Conservation (phyloP, 30 jellyfish, hydroid and myxozoan species). For the Pelagia noctiluca region DNA sequence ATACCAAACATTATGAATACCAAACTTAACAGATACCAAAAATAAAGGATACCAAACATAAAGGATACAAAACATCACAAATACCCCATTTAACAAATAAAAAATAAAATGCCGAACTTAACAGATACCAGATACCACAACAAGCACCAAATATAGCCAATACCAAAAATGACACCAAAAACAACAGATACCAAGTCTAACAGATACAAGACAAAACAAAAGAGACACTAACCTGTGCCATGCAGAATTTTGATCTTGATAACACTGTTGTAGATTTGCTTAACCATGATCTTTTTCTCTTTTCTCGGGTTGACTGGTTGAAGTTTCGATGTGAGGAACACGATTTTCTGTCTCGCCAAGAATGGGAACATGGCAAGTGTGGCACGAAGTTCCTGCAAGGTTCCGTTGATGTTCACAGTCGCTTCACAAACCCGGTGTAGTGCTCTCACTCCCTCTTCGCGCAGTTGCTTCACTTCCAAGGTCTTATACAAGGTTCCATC, state of each 20-base stretch:
- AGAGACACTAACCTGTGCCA: conserved; percentile 52
- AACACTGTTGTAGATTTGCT: conserved; percentile 36
- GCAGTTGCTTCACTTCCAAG: conserved; percentile 64
- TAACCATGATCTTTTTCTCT: conserved; percentile 50
- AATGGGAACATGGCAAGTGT: conserved; percentile 34
- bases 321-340: conserved; percentile 68
- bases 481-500: conserved; percentile 36
- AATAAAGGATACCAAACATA: too few relatives aligned
- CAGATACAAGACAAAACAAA: not conserved
- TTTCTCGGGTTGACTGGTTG: conserved; percentile 70
- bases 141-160: not conserved
- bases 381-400: conserved; percentile 48
- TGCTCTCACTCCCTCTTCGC: conserved; percentile 59
- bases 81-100: too few relatives aligned
- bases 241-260: conserved; percentile 54
- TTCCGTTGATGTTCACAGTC: conserved; percentile 55
- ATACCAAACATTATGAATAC: too few relatives aligned
- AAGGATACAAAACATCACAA: too few relatives aligned
- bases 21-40: too few relatives aligned
- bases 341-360: conserved; percentile 44
- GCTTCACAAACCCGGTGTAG: conserved; percentile 42
- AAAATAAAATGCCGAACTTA: not conserved
- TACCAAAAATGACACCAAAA: not conserved
- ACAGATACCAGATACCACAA: not conserved
- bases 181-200: not conserved